Evolutionary conservation across 2,888 invertebrate species (phyloP), one percentile per base, ranked within the genome.

Genomic region (Diaprepes abbreviatus): DNA sequence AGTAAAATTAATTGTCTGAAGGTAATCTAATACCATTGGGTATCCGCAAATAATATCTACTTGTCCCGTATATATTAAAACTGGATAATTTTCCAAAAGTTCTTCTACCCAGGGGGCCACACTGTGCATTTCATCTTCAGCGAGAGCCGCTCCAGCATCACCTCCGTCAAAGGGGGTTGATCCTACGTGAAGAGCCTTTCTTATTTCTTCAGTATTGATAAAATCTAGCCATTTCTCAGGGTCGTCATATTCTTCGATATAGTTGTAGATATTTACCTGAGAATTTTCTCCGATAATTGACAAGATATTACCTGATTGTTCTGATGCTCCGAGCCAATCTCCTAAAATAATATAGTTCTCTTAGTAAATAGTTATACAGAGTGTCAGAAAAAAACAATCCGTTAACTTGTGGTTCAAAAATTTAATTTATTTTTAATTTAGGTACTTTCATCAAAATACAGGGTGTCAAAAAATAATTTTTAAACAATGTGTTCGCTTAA

Each of bases 31-130:
- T 0, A 94, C n/a, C n/a, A n/a, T n/a, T n/a, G n/a, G n/a, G n/a
- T n/a, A n/a, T n/a, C n/a, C n/a, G n/a, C n/a, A n/a, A n/a, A 95
- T 93, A 7, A 96, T 90, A 80, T 96, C 96, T 70, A 95, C 81
- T 79, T 96, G 95, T 0, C 96, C 96, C 79, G 90, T 94, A 82
- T 95, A 96, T 59, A 95, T 86, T 40, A 95, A 87, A 10, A 94
- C 88, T 80, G 86, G 85, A 76, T 91, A 91, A 72, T 88, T 83
- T 21, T 89, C 84, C n/a, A n/a, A n/a, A n/a, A n/a, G n/a, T n/a
- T n/a, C n/a, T n/a, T n/a, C n/a, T n/a, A n/a, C n/a, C n/a, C 54
- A 40, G 9, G 45, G 54, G 5, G 65, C 35, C 9, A 55, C 19
- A 31, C 48, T 57, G 4, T 45, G 33, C 14, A 33, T 10, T 12